Base-by-base conservation (phyloP, 2,113 vertebrate genomes). In the Ascaphus truei region DNA sequence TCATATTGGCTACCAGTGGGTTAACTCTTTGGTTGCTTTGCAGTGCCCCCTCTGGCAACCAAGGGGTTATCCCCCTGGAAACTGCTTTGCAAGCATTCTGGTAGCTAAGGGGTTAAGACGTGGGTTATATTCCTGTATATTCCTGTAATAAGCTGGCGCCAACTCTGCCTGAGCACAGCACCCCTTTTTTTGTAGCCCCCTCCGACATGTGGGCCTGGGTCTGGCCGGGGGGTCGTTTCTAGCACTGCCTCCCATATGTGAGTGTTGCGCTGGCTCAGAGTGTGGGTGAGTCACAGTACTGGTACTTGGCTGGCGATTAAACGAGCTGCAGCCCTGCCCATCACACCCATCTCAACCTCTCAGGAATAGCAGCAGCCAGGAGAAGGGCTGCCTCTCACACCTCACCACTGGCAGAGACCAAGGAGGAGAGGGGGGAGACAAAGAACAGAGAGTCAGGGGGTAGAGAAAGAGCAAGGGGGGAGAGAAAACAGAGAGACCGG, bases 251-350 rank as follows among this genome's bases (percentile, higher is more conserved):
- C 53, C 66, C 53, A 36, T 50, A 29, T 36, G 66, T 50, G 55
- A 36, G 45, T 26, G 48, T 33, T 69, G 66, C 25, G 59, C 45
- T 69, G 66, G 45, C 66, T 69, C 31, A 59, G 56, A 11, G 66
- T 69, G 45, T 60, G 56, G 25, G 36, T 69, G 55, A 69, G 55
- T 69, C 66, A 69, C 56, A 25, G 31, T 11, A 25, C 56, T 69
- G 66, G 66, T 59, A 51, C 43, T 69, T 69, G 66, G 66, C 66
- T 60, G n/a, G 56, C 25, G 66, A 69, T 69, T 60, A 60, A 69
- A 69, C 43, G 10, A 60, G 43, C 11, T 5, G 16, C 39, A 47
- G 45, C 22, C 41, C 66, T 60, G 55, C 43, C 56, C 56, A 51
- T 60, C 23, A 60, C 66, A 41, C 55, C 55, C 59, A 58, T 39